These are phyloP conservation scores for Tonatia bakeri DNA, from an alignment of 2,113 vertebrate genomes.

Conservation along the genomic window DNA sequence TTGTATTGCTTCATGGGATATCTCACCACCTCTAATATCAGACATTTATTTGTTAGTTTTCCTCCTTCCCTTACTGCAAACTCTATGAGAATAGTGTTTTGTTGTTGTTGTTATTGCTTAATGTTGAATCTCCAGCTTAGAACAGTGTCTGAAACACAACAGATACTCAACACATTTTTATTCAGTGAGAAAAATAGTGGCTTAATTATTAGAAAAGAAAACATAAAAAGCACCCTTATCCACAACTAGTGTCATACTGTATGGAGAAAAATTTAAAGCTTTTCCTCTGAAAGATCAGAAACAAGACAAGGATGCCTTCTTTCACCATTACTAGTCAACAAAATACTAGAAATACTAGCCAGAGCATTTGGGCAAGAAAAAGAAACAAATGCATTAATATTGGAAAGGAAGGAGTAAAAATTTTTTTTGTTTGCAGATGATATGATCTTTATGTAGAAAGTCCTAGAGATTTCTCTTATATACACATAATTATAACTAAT, in stretches of 20 bases:
- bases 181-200: not conserved
- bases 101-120: not conserved
- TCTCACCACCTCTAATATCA: not conserved
- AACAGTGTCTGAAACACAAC: not conserved
- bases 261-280: not conserved
- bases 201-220: not conserved
- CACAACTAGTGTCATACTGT: not conserved
- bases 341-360: not conserved
- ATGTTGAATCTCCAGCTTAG: not conserved
- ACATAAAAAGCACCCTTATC: not conserved
- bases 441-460: not conserved
- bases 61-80: not conserved
- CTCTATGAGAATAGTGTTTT: not conserved
- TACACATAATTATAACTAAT: not conserved
- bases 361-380: not conserved
- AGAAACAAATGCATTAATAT: not conserved
- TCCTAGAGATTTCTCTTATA: not conserved
- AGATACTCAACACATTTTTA: not conserved
- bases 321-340: not conserved
- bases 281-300: not conserved
- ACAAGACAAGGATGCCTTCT: not conserved
- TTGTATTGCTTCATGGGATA: not conserved
- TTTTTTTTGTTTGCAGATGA: not conserved
- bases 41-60: conserved; percentile 16
- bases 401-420: not conserved